Evolutionary conservation across 2,797 vertebrate species (phyloP), one percentile per base, ranked within the genome.

Genomic region (Myotis myotis): DNA sequence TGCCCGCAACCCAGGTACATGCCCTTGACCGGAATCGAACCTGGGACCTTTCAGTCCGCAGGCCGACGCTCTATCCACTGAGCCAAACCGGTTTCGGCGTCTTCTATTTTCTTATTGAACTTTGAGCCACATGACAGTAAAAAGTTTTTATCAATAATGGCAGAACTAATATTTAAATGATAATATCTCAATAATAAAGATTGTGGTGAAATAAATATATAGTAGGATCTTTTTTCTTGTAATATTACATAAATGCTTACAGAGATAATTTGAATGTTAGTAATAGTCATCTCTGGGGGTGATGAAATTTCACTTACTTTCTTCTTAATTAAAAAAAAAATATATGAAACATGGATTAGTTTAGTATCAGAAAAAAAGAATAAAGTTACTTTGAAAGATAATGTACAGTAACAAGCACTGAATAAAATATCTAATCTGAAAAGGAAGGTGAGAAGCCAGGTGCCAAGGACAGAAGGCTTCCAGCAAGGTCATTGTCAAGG

Each of bases 351-450:
- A 82, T 6, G 19, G 16, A 36, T 57, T 62, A 75, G 36, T 16
- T 86, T 68, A 80, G 41, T 38, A 76, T 72, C 51, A 87, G 70
- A 84, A 96, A 85, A 90, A 93, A 91, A 3, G 19, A 81, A 84
- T 38, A 83, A 49, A 66, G 25, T 53, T 53, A 47, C 80, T 91
- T 91, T 53, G 30, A 64, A 89, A 96, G 70, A 78, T 16, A 82
- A 80, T 36, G 30, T 60, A 87, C 15, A 80, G 33, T 80, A 44
- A 53, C 8, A 85, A 76, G 72, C 71, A 81, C 17, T 51, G n/a
- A 78, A 66, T 51, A 41, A 83, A 75, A 22, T 57, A 47, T 38
- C 55, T 87, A 49, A 74, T 62, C 66, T 71, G 49, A 90, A 93
- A 44, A 87, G n/a, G 33, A 90, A 47, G 44, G 44, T 72, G 44